A percentile compares a stretch with the other conserved stretches of the same genome.
Conservation (phyloP, 2,888 invertebrate species). For the Vandiemenella viatica region DNA sequence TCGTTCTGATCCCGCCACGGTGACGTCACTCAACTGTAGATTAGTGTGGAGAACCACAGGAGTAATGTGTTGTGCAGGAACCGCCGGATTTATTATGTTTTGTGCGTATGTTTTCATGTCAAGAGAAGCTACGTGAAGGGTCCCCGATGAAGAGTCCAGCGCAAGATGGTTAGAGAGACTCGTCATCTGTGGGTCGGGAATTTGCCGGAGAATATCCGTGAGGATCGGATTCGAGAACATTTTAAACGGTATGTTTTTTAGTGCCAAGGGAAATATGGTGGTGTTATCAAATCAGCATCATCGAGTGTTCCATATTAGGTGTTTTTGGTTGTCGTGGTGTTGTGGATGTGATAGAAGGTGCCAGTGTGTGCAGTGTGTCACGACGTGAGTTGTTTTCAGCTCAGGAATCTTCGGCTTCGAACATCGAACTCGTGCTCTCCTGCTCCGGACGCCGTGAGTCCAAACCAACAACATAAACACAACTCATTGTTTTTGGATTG, state of each 20-base stretch:
- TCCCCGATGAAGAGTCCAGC: conserved; percentile 83
- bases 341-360: conserved; percentile 11
- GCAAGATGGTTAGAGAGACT: conserved; percentile 99
- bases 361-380: conserved; percentile 12
- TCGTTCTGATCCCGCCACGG: conserved; percentile 31
- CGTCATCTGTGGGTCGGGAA: conserved; percentile 99
- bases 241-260: conserved; percentile 79
- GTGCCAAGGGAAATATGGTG: conserved; percentile 4
- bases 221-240: conserved; percentile 92
- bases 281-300: neutral
- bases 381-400: conserved; percentile 10
- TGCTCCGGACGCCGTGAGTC: conserved; percentile 14
- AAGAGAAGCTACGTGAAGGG: conserved; percentile 26
- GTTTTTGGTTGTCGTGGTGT: conserved; percentile 11
- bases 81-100: conserved; percentile 17
- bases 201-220: conserved; percentile 98
- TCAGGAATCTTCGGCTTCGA: neutral
- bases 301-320: conserved; percentile 4
- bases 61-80: conserved; percentile 16
- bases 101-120: conserved; percentile 29
- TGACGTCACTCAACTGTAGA: conserved; percentile 35
- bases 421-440: neutral
- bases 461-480: conserved; percentile 7
- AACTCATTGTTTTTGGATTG: neutral
- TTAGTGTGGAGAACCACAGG: conserved; percentile 31